Evolutionary conservation across 2,888 invertebrate genomes (phyloP), one percentile per base, ranked within the genome.

Genomic region (Zygaena filipendulae): DNA sequence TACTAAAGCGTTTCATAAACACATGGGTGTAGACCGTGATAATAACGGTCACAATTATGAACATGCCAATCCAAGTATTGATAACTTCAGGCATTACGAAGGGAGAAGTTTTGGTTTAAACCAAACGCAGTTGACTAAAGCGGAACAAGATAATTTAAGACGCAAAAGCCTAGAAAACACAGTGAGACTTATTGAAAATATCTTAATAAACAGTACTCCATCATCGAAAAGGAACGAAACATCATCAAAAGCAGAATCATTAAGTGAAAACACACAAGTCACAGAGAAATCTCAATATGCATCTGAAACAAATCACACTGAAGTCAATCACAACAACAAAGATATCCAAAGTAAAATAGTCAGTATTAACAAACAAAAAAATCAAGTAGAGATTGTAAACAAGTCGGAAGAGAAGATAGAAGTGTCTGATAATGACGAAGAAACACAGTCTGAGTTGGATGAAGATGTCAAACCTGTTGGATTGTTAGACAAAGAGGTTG

Each of bases 91-190:
- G 25, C 39, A 43, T 9, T 50, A 42, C 21, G 11, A 38, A 4
- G 45, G 44, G 27, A 42, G 43, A 18, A 58, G 56, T 28, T 37
- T 52, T 36, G 51, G 52, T 34, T 38, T 42, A 34, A 49, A 40
- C 29, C 26, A n/a, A n/a, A n/a, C n/a, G n/a, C n/a, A n/a, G n/a
- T n/a, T n/a, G n/a, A n/a, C n/a, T n/a, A n/a, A n/a, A n/a, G n/a
- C n/a, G 3, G 29, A 38, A 13, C 27, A 52, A 0, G 52, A 53
- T n/a, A 46, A 52, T 16, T 52, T 49, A 1, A 52, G 62, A 30
- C 45, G 68, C 8, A 54, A 62, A 45, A 70, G 69, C 30, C 48
- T 72, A 13, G 71, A 70, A 36, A 66, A 69, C 16, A 71, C 71
- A 0, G 67, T 72, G 0, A 62, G 58, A 37, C 39, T 71, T 29